Evolutionary conservation across 2,113 vertebrate genomes (phyloP).

Genomic region (Drymodes brunneopygia): DNA sequence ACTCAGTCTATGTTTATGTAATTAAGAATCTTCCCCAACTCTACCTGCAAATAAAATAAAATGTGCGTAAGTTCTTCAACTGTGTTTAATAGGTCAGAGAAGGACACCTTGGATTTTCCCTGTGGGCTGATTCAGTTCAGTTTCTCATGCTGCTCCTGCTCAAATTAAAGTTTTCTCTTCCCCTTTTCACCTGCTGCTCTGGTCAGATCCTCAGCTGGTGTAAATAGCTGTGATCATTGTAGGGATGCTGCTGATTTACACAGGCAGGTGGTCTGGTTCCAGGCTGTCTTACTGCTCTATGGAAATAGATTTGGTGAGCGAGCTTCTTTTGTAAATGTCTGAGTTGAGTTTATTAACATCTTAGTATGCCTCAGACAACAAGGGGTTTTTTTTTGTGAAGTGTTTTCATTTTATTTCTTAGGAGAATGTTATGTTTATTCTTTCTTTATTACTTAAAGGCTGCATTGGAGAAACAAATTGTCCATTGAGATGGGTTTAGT

Average conservation of each 20-base stretch:
- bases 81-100: not conserved
- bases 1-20: not conserved
- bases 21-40: not conserved
- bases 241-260: not conserved
- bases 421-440: constrained; percentile 35
- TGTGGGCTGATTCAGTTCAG: not conserved
- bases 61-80: not conserved
- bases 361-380: not conserved
- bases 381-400: not conserved
- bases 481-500: constrained; percentile 14
- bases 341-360: not conserved
- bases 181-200: not conserved
- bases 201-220: not conserved
- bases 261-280: not conserved
- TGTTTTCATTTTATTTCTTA: constrained; percentile 21
- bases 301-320: not conserved
- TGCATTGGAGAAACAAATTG: constrained; percentile 33
- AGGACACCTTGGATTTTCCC: not conserved
- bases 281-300: not conserved
- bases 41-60: not conserved
- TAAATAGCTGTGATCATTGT: not conserved
- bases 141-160: not conserved
- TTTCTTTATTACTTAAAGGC: constrained; percentile 24
- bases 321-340: not conserved
- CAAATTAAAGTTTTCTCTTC: not conserved